Percentiles rank a stretch among this genome's conserved stretches.
phyloP scores from a whole-genome alignment of 2,888 invertebrate genomes.

The Cancer borealis region DNA sequence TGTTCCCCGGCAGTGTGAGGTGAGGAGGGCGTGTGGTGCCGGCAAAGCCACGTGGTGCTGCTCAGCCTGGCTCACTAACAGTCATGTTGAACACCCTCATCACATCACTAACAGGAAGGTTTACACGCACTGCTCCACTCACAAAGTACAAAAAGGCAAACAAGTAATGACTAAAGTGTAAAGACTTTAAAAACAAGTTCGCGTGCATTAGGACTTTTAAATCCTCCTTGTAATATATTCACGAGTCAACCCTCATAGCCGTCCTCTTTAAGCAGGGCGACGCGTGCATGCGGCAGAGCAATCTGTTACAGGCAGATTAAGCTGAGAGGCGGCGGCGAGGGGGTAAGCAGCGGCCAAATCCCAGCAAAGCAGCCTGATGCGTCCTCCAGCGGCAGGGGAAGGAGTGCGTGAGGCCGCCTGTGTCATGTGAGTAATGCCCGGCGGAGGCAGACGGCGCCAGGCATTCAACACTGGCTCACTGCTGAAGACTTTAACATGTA shows the following conservation, averaged over 20 bases:
- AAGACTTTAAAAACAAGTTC: neutral
- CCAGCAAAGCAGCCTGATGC: neutral
- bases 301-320: neutral
- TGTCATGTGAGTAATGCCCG: neutral
- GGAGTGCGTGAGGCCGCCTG: neutral
- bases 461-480: neutral
- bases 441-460: neutral
- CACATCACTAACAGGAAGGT: neutral
- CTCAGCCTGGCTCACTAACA: too few relatives aligned
- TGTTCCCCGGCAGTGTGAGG: too few relatives aligned
- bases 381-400: neutral
- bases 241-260: neutral
- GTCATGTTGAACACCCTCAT: neutral
- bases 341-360: neutral
- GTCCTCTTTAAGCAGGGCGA: neutral
- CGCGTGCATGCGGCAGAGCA: neutral
- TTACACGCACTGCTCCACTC: neutral
- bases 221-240: neutral
- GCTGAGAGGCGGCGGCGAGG: neutral
- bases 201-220: neutral
- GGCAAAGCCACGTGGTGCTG: too few relatives aligned
- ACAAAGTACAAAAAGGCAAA: neutral
- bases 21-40: too few relatives aligned
- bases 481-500: too few relatives aligned
- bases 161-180: neutral